These are phyloP conservation scores for Meliscaeva auricollis DNA, from an alignment of 2,888 invertebrate species.

Conservation along the genomic window DNA sequence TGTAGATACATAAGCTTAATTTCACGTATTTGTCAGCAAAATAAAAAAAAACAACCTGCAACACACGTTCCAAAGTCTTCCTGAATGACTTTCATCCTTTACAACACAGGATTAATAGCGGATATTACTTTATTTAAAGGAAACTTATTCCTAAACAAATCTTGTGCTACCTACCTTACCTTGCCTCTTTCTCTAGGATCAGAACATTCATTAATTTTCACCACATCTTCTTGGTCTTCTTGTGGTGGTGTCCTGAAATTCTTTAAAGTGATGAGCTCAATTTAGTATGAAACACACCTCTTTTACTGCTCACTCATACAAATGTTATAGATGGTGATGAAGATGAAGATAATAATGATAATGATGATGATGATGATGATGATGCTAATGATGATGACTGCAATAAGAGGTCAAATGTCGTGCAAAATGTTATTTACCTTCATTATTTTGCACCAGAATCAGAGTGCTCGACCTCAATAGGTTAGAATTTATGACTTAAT, in stretches of 20 bases:
- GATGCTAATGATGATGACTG: constrained; percentile 50
- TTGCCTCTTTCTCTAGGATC: neutral
- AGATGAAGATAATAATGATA: neutral
- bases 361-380: constrained; percentile 10
- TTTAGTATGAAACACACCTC: constrained; percentile 13
- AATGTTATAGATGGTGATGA: neutral
- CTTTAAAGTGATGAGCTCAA: constrained; percentile 61
- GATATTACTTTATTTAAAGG: constrained; percentile 11
- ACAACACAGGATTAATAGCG: neutral
- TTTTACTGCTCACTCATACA: constrained; percentile 17
- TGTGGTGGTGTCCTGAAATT: constrained; percentile 55
- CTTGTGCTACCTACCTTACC: neutral
- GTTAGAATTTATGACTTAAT: constrained; percentile 61
- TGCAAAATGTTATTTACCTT: constrained; percentile 63
- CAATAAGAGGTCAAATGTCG: constrained; percentile 67
- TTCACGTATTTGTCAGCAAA: neutral
- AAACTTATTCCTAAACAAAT: constrained; percentile 12
- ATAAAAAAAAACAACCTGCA: neutral
- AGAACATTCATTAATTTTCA: constrained; percentile 50
- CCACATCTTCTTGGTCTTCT: constrained; percentile 19
- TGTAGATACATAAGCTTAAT: too few relatives aligned
- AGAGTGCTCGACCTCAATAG: constrained; percentile 46
- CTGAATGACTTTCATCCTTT: constrained; percentile 2
- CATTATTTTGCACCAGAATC: constrained; percentile 21
- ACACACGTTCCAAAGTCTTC: neutral